Evolutionary conservation across 2,113 vertebrate species (phyloP), one percentile per base, ranked within the genome.

Genomic region (Nothobranchius kuhntae): DNA sequence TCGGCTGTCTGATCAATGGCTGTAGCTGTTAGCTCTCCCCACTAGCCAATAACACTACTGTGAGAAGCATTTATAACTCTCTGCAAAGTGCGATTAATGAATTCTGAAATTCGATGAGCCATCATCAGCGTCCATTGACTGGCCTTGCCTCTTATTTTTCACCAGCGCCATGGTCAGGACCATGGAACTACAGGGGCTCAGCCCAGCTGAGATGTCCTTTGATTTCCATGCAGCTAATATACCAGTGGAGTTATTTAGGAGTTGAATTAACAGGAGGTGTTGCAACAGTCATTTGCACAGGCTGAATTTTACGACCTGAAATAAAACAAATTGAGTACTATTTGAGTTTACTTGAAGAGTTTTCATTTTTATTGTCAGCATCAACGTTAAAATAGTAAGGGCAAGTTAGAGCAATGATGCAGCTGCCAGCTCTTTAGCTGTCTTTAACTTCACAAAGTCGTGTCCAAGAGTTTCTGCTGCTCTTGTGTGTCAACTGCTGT

Each of bases 81-180:
- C 63, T 44, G 67, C 72, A 71, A 81, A 44, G 61, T 61, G 74
- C 30, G 6, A 79, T 81, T 87, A 86, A 88, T 87, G 83, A 84
- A 79, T 73, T 84, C 81, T 73, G 77, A 71, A 78, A 78, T 80
- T 79, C 65, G 64, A 65, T 61, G 13, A 54, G 60, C 61, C 24
- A 66, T 83, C 73, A 74, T 88, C 84, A 80, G 63, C 77, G 46
- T 71, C 53, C 65, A 48, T 45, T 85, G 78, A 86, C 75, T 83
- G 63, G 63, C 53, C 52, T 58, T 47, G 73, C 68, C 68, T 82
- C 45, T 62, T 50, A 75, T 77, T 70, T 71, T 66, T 77, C 64
- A 79, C 59, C 64, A 21, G 38, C 42, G n/a, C 36, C 46, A 52
- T 30, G 48, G 61, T 42, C n/a, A 52, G 54, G 54, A 44, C 17